Percentiles rank a stretch among this genome's conserved stretches.
Conservation (phyloP, 2,888 invertebrate species). For the Idaea dimidiata region DNA sequence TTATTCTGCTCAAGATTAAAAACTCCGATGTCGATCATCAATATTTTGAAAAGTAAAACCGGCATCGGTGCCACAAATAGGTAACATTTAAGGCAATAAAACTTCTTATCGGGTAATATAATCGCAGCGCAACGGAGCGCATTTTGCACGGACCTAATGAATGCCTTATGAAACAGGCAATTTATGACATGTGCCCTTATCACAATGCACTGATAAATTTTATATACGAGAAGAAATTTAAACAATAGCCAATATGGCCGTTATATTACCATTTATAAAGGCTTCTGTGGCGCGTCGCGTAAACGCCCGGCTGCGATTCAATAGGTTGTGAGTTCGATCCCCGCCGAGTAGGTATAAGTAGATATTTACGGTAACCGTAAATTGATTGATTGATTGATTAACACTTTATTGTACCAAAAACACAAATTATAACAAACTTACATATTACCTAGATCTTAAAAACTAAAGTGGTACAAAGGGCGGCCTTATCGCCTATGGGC, state of each 20-base stretch:
- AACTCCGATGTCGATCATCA: conserved; percentile 6
- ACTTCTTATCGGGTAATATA: conserved; percentile 66
- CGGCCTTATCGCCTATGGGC: too few relatives aligned
- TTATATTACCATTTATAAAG: conserved; percentile 18
- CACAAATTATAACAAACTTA: too few relatives aligned
- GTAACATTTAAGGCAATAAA: conserved; percentile 78
- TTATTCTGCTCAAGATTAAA: not conserved
- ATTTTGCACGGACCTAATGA: conserved; percentile 79
- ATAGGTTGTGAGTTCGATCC: too few relatives aligned
- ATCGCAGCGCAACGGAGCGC: conserved; percentile 76
- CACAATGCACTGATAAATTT: conserved; percentile 71
- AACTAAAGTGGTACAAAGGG: too few relatives aligned
- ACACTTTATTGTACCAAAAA: too few relatives aligned
- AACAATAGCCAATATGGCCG: conserved; percentile 53
- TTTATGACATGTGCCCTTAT: conserved; percentile 78
- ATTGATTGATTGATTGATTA: too few relatives aligned
- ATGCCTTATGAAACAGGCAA: conserved; percentile 80
- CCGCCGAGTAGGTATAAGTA: too few relatives aligned
- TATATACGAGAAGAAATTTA: conserved; percentile 69
- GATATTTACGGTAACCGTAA: too few relatives aligned
- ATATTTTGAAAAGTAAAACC: conserved; percentile 44
- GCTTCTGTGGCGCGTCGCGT: too few relatives aligned
- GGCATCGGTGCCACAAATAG: conserved; percentile 64
- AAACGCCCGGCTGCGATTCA: too few relatives aligned
- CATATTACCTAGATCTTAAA: too few relatives aligned